Conservation (phyloP, 1,140 invertebrate species). For the Eciton burchellii region DNA sequence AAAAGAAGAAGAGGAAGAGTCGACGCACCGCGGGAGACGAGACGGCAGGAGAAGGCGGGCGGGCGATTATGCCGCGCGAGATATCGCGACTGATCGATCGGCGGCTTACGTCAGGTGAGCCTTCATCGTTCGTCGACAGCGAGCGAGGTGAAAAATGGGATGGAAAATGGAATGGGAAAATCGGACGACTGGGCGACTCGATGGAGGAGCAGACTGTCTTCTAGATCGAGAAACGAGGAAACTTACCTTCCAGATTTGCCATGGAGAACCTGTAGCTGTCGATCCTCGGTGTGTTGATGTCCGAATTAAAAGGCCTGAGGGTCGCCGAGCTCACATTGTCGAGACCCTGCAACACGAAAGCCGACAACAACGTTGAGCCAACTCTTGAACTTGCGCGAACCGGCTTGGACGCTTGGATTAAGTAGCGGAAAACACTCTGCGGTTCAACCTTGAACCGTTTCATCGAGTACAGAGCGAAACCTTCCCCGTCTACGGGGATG, state of each 20-base stretch:
- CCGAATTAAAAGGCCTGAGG: slow-evolving; percentile 87
- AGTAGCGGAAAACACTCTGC: no score
- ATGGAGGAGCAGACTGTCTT: slow-evolving; percentile 1
- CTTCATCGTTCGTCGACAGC: slow-evolving; percentile 7
- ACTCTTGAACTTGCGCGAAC: no score
- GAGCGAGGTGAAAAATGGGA: slow-evolving; percentile 3
- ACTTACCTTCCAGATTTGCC: slow-evolving; percentile 93
- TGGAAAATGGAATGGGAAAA: slow-evolving; percentile 15
- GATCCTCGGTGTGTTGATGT: slow-evolving; percentile 90
- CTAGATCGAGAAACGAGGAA: slow-evolving; percentile 2
- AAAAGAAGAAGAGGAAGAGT: slow-evolving; percentile 55
- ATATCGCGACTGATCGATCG: slow-evolving; percentile 19
- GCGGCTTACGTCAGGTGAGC: neutral
- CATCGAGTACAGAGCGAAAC: no score
- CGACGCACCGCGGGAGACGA: slow-evolving; percentile 19
- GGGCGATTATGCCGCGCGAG: neutral
- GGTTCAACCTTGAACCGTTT: no score
- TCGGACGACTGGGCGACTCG: neutral
- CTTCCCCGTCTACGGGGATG: no score
- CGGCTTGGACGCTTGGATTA: no score
- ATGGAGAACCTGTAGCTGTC: slow-evolving; percentile 96
- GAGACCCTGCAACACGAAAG: slow-evolving; percentile 87
- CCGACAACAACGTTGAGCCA: slow-evolving; percentile 1
- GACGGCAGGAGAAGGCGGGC: neutral
- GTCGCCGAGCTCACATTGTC: slow-evolving; percentile 87